Conservation (phyloP, 2,113 vertebrate genomes). For the Camelus dromedarius region DNA sequence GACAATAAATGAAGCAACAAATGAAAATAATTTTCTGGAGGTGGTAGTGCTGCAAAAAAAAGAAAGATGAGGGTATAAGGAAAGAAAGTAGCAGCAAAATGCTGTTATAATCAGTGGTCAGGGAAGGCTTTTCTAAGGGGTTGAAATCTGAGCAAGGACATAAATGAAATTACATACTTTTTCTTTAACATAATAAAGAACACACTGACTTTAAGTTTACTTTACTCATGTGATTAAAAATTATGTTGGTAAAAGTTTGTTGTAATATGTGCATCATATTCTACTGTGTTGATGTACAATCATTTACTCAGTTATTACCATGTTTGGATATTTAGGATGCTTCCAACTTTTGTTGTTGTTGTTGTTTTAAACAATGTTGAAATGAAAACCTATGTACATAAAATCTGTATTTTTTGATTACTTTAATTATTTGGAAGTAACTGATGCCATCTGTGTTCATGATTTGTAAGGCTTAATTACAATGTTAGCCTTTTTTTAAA, state of each 20-base stretch:
- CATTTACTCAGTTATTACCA: neutral
- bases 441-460: neutral
- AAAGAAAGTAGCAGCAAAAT: neutral
- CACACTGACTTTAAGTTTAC: neutral
- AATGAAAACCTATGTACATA: neutral
- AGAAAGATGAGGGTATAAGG: neutral
- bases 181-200: neutral
- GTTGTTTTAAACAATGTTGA: constrained; percentile 35
- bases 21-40: neutral
- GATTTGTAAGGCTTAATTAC: neutral
- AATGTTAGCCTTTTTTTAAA: neutral
- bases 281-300: neutral
- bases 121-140: neutral
- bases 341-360: constrained; percentile 1
- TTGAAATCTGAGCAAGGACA: neutral
- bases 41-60: neutral
- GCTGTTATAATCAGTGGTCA: neutral
- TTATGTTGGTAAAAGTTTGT: neutral
- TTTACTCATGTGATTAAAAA: constrained; percentile 25
- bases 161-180: neutral
- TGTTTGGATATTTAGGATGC: neutral
- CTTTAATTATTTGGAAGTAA: constrained; percentile 14
- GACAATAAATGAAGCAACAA: neutral
- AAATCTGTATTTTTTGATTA: neutral
- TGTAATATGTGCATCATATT: neutral